Percentiles rank a stretch among this genome's conserved stretches.
Conservation (phyloP, 2,113 vertebrate species). For the Sterna hirundo region DNA sequence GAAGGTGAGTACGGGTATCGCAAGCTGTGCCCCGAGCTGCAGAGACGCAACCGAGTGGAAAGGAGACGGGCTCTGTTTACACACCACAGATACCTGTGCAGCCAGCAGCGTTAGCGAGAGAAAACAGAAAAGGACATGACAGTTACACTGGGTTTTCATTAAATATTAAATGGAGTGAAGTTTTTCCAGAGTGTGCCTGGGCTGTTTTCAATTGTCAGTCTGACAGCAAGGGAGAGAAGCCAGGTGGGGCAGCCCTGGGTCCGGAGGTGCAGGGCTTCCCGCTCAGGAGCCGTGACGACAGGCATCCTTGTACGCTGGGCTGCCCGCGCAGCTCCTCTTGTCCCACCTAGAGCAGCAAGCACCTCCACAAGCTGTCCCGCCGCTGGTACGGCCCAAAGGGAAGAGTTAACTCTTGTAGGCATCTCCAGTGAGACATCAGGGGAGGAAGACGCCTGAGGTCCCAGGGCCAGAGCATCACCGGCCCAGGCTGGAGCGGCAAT, state of each 20-base stretch:
- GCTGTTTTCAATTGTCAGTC: constrained; percentile 5
- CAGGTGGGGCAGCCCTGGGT: not conserved
- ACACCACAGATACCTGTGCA: constrained; percentile 35
- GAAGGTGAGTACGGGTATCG: not conserved
- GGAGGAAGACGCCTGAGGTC: not conserved
- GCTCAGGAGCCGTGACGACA: not conserved
- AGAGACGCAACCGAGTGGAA: not conserved
- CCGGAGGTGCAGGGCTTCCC: not conserved
- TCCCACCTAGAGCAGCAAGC: not conserved
- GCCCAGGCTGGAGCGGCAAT: not conserved
- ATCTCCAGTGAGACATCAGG: not conserved
- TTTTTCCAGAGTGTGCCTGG: constrained; percentile 24
- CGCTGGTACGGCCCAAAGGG: accelerated
- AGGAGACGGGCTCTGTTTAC: constrained; percentile 48
- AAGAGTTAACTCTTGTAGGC: not conserved
- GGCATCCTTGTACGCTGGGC: not conserved
- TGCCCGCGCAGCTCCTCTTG: not conserved
- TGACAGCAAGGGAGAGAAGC: not conserved
- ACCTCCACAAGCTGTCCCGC: not conserved
- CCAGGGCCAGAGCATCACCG: not conserved
- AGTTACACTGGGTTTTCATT: constrained; percentile 63
- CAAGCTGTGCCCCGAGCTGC: not conserved
- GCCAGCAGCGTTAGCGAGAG: constrained; percentile 20
- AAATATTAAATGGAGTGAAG: constrained; percentile 60
- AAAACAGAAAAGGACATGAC: constrained; percentile 59